Conservation (phyloP, 2,888 invertebrate species). For the Andrena trimmerana region DNA sequence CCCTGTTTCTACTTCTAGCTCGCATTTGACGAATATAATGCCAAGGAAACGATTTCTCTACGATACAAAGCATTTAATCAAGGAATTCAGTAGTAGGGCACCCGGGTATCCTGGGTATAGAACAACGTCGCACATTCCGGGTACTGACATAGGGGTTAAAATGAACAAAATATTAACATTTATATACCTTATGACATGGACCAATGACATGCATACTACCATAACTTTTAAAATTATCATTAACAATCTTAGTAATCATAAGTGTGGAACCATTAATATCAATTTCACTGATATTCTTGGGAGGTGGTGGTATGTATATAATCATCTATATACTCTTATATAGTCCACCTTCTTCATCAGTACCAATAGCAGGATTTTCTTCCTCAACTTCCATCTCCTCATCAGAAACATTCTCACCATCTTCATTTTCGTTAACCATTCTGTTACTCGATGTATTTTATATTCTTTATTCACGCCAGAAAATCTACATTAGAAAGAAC, state of each 20-base stretch:
- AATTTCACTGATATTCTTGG: constrained; percentile 89
- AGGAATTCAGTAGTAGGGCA: no score
- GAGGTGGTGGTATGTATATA: constrained; percentile 93
- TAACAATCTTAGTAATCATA: constrained; percentile 96
- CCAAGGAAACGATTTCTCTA: no score
- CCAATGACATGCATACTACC: constrained; percentile 94
- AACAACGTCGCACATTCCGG: no score
- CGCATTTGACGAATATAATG: no score
- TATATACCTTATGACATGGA: constrained; percentile 96
- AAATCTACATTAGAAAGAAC: not conserved
- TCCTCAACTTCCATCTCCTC: constrained; percentile 57
- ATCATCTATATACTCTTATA: constrained; percentile 88
- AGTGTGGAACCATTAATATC: constrained; percentile 93
- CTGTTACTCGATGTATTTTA: not conserved
- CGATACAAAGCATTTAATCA: no score
- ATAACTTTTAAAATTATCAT: constrained; percentile 98
- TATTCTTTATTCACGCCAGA: not conserved
- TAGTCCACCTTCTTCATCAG: constrained; percentile 89
- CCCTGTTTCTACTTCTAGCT: no score
- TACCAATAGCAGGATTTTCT: constrained; percentile 39
- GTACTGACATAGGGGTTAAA: not conserved
- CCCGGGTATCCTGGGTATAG: no score
- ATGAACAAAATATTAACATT: constrained; percentile 39
- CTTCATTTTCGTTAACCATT: constrained; percentile 12
- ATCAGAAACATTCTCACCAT: not conserved